Conservation (phyloP, 2,888 invertebrate genomes). For the Rhagophthalmus giganteus region DNA sequence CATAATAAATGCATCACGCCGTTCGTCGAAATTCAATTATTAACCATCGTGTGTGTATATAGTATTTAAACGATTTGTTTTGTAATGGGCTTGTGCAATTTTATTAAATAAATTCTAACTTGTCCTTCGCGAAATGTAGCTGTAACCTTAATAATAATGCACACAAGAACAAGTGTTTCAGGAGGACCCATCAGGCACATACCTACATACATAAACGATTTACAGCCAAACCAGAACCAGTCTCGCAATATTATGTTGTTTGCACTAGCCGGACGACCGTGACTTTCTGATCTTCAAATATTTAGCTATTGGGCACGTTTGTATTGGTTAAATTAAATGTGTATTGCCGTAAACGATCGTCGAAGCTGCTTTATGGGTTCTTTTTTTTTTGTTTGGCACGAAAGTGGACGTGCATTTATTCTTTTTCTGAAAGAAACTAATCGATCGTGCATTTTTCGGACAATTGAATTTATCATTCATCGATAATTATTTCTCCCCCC, state of each 20-base stretch:
- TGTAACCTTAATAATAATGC: slow-evolving; percentile 3
- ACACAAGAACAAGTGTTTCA: slow-evolving; percentile 13
- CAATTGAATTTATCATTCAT: too few species aligned
- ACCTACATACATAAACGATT: too few species aligned
- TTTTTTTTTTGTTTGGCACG: too few species aligned
- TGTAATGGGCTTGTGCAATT: neutral
- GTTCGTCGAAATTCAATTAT: neutral
- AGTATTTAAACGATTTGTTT: neutral
- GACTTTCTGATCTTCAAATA: slow-evolving; percentile 48
- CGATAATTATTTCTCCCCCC: neutral
- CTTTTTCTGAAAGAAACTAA: too few species aligned
- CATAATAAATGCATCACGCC: neutral
- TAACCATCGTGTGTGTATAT: too few species aligned
- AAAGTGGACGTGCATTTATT: too few species aligned
- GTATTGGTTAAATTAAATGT: slow-evolving; percentile 23
- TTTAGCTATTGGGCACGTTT: slow-evolving; percentile 43
- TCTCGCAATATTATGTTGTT: slow-evolving; percentile 39
- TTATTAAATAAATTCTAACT: neutral
- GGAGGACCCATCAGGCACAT: slow-evolving; percentile 7
- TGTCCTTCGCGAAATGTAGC: slow-evolving; percentile 2
- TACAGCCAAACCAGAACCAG: slow-evolving; percentile 36
- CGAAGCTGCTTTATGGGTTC: too few species aligned
- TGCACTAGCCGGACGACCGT: slow-evolving; percentile 46
- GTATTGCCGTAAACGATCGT: neutral
- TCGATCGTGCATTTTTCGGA: too few species aligned